Evolutionary conservation across 2,113 vertebrate species (phyloP).

Genomic region (Microcebus jonahi): DNA sequence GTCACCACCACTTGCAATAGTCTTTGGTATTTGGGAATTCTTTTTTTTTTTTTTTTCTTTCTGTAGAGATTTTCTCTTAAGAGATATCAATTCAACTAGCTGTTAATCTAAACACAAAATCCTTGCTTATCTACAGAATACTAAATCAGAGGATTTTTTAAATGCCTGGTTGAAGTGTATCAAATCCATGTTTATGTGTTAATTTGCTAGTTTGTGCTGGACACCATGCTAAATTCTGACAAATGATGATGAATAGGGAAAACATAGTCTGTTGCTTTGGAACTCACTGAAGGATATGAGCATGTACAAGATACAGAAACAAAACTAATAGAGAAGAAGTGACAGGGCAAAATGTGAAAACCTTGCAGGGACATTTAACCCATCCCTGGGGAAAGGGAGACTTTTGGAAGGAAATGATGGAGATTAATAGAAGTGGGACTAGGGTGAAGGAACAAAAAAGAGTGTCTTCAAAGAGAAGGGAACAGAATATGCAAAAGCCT

Average conservation of each 20-base stretch:
- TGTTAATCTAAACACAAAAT: neutral
- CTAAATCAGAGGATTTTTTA: neutral
- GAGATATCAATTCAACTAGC: neutral
- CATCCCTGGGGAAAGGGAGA: neutral
- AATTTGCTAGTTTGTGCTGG: neutral
- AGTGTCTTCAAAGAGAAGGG: neutral
- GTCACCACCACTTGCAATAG: neutral
- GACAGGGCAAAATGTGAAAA: neutral
- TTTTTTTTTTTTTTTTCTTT: neutral
- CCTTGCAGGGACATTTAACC: neutral
- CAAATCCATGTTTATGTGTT: neutral
- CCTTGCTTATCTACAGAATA: neutral
- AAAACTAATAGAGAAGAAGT: neutral
- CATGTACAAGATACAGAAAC: neutral
- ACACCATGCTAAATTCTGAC: conserved; percentile 6
- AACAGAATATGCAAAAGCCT: neutral
- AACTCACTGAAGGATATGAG: neutral
- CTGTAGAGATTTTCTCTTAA: neutral
- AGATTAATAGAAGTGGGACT: neutral
- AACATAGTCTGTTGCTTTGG: neutral
- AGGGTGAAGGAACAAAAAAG: neutral
- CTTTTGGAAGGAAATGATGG: neutral
- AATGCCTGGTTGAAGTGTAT: neutral
- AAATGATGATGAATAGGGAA: neutral
- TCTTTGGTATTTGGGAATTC: neutral